These are phyloP conservation scores for Bostrychus sinensis DNA, from an alignment of 2,113 vertebrate species.

Conservation along the genomic window DNA sequence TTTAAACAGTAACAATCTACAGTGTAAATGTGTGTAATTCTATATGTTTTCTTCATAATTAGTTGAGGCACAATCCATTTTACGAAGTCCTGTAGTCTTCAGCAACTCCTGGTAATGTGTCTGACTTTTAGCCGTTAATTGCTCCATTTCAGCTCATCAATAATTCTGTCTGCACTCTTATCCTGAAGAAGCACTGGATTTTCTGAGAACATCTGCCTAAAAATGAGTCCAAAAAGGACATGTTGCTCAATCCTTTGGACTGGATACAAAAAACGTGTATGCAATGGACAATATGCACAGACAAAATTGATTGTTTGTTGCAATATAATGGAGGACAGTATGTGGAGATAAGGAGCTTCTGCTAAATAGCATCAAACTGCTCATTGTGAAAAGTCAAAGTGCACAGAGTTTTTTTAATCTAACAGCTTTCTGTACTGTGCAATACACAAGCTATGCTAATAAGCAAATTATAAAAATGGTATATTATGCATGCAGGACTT, in stretches of 20 bases:
- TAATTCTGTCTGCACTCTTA: slow-evolving; percentile 4
- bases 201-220: neutral
- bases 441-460: neutral
- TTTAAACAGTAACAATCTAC: too few relatives aligned
- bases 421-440: neutral
- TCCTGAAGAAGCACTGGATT: neutral
- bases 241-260: too few relatives aligned
- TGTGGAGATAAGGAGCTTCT: neutral
- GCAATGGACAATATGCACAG: too few relatives aligned
- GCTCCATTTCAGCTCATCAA: slow-evolving; percentile 6
- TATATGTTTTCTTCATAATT: too few relatives aligned
- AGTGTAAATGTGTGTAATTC: too few relatives aligned
- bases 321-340: neutral
- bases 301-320: neutral
- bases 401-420: neutral
- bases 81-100: too few relatives aligned
- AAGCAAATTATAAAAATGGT: slow-evolving; percentile 1
- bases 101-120: slow-evolving; percentile 1
- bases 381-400: neutral
- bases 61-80: too few relatives aligned
- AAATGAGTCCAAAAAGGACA: too few relatives aligned
- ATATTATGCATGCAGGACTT: slow-evolving; percentile 9
- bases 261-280: too few relatives aligned
- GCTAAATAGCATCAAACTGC: neutral
- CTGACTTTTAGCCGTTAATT: slow-evolving; percentile 2